Evolutionary conservation across 2,888 invertebrate species (phyloP).

Genomic region (Xanthia icteritia): DNA sequence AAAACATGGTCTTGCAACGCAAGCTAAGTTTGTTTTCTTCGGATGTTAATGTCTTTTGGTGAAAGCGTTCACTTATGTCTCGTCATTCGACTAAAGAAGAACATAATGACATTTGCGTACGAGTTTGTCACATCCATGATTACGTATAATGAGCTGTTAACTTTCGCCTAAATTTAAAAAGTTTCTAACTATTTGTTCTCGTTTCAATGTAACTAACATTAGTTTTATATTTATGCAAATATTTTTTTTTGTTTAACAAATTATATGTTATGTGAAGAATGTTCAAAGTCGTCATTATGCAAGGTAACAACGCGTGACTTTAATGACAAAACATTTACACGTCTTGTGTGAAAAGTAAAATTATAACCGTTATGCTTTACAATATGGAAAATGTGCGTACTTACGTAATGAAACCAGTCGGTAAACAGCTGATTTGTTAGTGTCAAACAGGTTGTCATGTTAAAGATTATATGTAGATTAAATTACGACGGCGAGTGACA

Average conservation of each 20-base stretch:
- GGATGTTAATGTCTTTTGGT: slow-evolving; percentile 37
- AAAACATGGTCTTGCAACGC: slow-evolving; percentile 10
- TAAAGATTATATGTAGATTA: background rate
- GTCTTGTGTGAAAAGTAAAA: slow-evolving; percentile 44
- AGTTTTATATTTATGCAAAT: slow-evolving; percentile 46
- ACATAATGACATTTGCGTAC: slow-evolving; percentile 65
- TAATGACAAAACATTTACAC: slow-evolving; percentile 49
- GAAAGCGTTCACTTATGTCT: slow-evolving; percentile 60
- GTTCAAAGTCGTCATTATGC: slow-evolving; percentile 38
- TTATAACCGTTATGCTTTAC: slow-evolving; percentile 28
- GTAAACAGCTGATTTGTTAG: slow-evolving; percentile 3
- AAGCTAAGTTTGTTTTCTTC: slow-evolving; percentile 44
- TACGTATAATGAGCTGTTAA: slow-evolving; percentile 50
- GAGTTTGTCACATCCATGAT: slow-evolving; percentile 63
- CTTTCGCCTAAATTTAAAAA: slow-evolving; percentile 57
- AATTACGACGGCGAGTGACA: background rate
- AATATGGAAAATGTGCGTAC: slow-evolving; percentile 10
- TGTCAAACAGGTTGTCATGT: background rate
- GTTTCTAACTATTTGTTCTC: slow-evolving; percentile 44
- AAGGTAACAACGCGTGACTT: slow-evolving; percentile 47
- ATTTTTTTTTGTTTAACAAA: slow-evolving; percentile 40
- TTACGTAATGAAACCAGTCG: background rate
- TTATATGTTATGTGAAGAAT: slow-evolving; percentile 31
- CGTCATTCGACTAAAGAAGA: slow-evolving; percentile 45
- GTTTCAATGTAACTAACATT: slow-evolving; percentile 33